Evolutionary conservation across 2,113 vertebrate genomes (phyloP).

Genomic region (Dolichotis patagonum): DNA sequence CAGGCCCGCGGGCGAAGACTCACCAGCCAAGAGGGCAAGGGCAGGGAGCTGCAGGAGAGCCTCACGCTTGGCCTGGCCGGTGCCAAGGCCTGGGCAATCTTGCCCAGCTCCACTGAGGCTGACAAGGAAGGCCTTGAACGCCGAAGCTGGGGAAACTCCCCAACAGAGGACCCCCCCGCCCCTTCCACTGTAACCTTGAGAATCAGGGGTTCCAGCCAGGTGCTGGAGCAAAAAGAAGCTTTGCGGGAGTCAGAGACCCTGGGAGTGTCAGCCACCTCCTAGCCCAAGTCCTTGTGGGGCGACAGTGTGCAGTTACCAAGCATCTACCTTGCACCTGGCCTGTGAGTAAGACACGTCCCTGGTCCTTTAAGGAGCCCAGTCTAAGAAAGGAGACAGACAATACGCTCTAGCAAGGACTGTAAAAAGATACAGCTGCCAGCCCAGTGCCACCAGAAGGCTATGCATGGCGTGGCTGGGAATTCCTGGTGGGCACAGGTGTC

Average conservation of each 20-base stretch:
- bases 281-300: background rate
- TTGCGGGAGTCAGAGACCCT: accelerated
- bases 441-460: background rate
- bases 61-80: background rate
- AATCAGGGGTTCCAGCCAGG: background rate
- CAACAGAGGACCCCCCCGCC: background rate
- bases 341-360: background rate
- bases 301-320: background rate
- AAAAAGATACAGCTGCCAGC: background rate
- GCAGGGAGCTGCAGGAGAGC: background rate
- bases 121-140: background rate
- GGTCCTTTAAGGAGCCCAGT: background rate
- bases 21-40: background rate
- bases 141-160: background rate
- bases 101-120: background rate
- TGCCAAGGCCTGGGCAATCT: background rate
- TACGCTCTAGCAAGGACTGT: background rate
- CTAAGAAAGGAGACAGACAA: background rate
- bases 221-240: background rate
- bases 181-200: background rate
- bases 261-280: background rate
- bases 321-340: background rate
- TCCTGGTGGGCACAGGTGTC: background rate
- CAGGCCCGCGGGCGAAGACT: background rate
- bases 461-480: background rate